Evolutionary conservation across 2,113 vertebrate species (phyloP).

Genomic region (Fregata magnificens): DNA sequence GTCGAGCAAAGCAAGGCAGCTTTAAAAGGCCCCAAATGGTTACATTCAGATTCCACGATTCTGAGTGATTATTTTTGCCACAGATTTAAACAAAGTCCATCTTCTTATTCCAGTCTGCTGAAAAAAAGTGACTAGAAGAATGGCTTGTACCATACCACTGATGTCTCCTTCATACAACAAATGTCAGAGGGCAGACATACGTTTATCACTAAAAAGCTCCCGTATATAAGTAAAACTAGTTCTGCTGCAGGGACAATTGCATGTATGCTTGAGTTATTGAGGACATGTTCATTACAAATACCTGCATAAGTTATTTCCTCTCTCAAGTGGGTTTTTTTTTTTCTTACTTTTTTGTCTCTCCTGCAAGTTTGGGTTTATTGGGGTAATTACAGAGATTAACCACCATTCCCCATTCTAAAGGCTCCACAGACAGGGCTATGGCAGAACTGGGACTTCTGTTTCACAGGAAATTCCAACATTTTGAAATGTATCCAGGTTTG

Average conservation of each 20-base stretch:
- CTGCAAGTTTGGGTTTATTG: not conserved
- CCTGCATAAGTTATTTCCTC: not conserved
- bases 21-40: not conserved
- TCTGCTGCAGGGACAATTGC: not conserved
- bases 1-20: not conserved
- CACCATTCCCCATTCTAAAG: not conserved
- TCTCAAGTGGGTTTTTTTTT: not conserved
- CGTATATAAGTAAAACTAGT: not conserved
- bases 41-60: not conserved
- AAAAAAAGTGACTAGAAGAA: not conserved
- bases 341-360: not conserved
- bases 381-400: not conserved
- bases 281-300: not conserved
- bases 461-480: not conserved
- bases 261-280: not conserved
- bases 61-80: constrained; percentile 7
- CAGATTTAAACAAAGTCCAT: constrained; percentile 12
- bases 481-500: not conserved
- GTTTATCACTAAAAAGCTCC: not conserved
- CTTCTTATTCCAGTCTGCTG: not conserved
- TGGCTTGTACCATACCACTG: not conserved
- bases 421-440: not conserved
- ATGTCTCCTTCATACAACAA: not conserved
- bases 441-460: not conserved
- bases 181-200: not conserved